Base-by-base conservation (phyloP, 2,113 vertebrate genomes). In the Macaca fascicularis region DNA sequence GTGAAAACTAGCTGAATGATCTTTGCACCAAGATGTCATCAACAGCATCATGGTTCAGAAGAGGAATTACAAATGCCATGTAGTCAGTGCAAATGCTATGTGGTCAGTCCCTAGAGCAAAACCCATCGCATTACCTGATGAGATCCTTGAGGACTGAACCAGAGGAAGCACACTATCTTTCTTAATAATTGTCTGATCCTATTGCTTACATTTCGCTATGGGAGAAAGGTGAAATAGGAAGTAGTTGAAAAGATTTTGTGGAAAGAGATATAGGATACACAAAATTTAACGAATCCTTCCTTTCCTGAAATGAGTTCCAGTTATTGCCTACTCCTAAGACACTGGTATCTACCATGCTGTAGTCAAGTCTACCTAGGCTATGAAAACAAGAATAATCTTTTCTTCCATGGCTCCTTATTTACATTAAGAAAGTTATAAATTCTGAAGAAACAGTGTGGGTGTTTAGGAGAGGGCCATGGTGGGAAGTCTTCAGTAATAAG, bases 41-140 rank as follows among this genome's bases (percentile, higher is more conserved):
- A 61, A 6, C 10, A 20, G 8, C 30, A 61, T 3, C 4, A 8
- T 14, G n/a, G 23, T 55, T 43, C 48, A 40, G 14, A 76, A 79
- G 23, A 79, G 5, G 59, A 38, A 50, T 7, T 76, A 0, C 2
- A 55, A 12, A n/a, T 50, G 5, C 86, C 52, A 0, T 2, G 0
- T 55, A 48, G n/a, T 35, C 17, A 32, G 22, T 5, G 1, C 2
- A 70, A 17, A 30, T 50, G 7, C 87, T 64, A 0, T 2, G 2
- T 57, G n/a, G 27, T 40, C 27, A 27, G 22, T 12, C 3, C 1
- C 43, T 20, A 45, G 27, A 30, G 11, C 55, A 67, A 92, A 30
- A 8, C 7, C 43, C 19, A 8, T 0, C 0, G 0, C 10, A 5
- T 57, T 48, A 40, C 27, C 27, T 43, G 61, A 45, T 0, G 1